A percentile compares a stretch with the other conserved stretches of the same genome.
Evolutionary conservation across 64 coral and sea anemone genomes (phyloP).

Genomic region (Stichodactyla helianthus): DNA sequence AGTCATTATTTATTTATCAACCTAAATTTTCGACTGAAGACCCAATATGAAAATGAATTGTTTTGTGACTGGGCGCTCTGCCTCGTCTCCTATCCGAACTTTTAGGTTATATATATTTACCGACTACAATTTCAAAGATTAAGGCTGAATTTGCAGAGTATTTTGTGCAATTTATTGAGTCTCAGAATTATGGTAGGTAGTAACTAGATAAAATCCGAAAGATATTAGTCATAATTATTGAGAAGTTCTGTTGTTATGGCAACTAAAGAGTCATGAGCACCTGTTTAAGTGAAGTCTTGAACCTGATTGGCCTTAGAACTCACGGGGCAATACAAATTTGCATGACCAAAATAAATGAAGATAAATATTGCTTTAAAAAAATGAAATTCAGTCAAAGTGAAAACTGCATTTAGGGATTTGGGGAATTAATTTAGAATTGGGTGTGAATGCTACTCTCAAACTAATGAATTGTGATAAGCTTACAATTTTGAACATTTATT

Average conservation of each 20-base stretch:
- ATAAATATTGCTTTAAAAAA: not conserved
- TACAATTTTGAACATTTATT: not conserved
- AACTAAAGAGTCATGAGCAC: not conserved
- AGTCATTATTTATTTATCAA: slow-evolving; percentile 13
- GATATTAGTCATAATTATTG: not conserved
- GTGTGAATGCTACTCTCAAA: not conserved
- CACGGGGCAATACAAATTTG: not conserved
- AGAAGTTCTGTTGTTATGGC: not conserved
- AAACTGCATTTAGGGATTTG: not conserved
- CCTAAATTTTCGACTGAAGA: not conserved
- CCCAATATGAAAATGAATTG: not conserved
- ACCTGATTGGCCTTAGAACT: not conserved
- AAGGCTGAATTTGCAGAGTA: not conserved
- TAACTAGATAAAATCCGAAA: not conserved
- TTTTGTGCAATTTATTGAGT: not conserved
- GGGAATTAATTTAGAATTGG: not conserved
- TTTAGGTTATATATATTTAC: not conserved
- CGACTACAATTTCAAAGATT: not conserved
- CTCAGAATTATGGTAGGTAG: not conserved
- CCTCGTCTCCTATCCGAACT: too few relatives aligned
- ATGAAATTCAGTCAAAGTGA: not conserved
- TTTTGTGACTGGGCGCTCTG: not conserved
- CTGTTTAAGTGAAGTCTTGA: not conserved
- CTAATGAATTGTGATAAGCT: not conserved
- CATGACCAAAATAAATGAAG: not conserved